Evolutionary conservation across 92 coral and sea anemone species (phyloP).

Genomic region (Epizoanthus stellaris): DNA sequence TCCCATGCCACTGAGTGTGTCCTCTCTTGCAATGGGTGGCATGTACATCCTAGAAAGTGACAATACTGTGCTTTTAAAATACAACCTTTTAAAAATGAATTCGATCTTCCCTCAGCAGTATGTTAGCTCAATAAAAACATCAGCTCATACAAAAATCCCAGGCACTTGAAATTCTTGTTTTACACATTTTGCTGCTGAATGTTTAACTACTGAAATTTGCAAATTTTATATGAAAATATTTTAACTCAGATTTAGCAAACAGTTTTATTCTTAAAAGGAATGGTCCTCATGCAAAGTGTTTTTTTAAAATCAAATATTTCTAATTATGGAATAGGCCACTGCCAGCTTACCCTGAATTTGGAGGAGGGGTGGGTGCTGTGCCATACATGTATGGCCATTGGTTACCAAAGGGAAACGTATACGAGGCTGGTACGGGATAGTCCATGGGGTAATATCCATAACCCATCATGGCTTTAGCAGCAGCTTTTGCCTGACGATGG

Average conservation of each 20-base stretch:
- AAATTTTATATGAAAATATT: no score
- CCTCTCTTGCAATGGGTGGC: conserved; percentile 29
- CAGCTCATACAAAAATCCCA: no score
- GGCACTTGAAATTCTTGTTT: no score
- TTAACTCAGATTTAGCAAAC: no score
- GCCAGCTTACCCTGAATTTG: conserved; percentile 35
- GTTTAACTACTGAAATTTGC: no score
- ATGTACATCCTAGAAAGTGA: conserved; percentile 4
- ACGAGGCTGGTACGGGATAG: conserved; percentile 78
- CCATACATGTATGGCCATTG: conserved; percentile 47
- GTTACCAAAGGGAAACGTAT: conserved; percentile 52
- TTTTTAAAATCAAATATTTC: not conserved
- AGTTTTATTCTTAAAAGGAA: no score
- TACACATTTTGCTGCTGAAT: no score
- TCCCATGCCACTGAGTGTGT: conserved; percentile 25
- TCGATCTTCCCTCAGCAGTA: no score
- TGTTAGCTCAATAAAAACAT: no score
- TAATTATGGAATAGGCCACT: no score
- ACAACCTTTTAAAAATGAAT: no score
- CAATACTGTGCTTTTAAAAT: no score
- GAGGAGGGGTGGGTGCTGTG: conserved; percentile 39
- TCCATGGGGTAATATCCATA: conserved; percentile 71
- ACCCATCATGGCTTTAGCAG: conserved; percentile 94
- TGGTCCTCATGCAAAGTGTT: not conserved
- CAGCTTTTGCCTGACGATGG: conserved; percentile 96